Evolutionary conservation across 2,797 vertebrate species (phyloP), one percentile per base, ranked within the genome.

Genomic region (Tenualosa ilisha): DNA sequence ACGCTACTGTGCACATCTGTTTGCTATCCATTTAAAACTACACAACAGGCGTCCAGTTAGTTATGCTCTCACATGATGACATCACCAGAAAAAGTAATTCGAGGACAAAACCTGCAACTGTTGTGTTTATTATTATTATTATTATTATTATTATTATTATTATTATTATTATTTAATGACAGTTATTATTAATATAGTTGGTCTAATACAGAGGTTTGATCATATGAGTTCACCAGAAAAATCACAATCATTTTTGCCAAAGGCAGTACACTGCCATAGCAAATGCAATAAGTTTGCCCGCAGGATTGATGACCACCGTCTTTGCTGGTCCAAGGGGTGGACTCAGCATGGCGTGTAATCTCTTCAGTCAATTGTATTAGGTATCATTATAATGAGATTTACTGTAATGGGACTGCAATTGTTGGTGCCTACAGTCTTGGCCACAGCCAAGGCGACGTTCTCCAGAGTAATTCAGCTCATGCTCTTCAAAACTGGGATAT

Each of bases 331-430:
- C 72, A 79, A 79, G 72, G 72, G 72, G 15, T 79, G 72, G 72
- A 79, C 72, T 79, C 72, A 79, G 40, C 72, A 79, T 46, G 40
- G 37, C 37, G 40, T 79, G 72, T 79, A 79, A 79, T 79, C 72
- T 79, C 37, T n/a, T 79, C 72, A 46, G 15, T 79, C 72, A 79
- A 79, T 79, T 79, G 72, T 79, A 79, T 79, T 79, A 79, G 72
- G 72, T 79, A 79, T 79, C 72, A 79, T 79, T 79, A 79, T 79
- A 79, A 79, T 79, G 72, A 79, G 72, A 79, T 79, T 79, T 79
- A 79, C 37, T 79, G 72, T 79, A 79, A 79, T 79, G 72, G 72
- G 72, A 43, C 72, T 79, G 72, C 72, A 79, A 79, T 79, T 46
- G 72, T 79, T 79, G 72, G 72, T 79, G 72, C 72, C 72, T 46